phyloP scores from a whole-genome alignment of 1,140 invertebrate genomes.

The Harpegnathos saltator region DNA sequence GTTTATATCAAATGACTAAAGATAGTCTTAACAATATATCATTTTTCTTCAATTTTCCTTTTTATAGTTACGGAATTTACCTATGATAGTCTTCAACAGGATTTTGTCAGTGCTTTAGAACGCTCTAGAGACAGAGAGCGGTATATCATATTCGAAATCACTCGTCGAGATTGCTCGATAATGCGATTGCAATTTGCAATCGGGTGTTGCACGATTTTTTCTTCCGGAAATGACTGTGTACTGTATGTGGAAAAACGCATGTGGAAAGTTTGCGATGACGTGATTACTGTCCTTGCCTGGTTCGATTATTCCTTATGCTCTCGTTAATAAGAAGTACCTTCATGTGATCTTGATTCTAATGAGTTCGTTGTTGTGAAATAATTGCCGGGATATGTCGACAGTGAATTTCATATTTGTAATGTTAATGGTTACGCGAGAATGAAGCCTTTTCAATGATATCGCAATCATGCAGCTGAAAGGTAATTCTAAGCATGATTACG shows the following conservation, averaged over 20 bases:
- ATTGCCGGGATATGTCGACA: constrained; percentile 5
- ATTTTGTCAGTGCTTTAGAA: no score
- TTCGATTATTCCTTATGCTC: constrained; percentile 19
- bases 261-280: constrained; percentile 2
- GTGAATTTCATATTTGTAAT: not conserved
- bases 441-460: not conserved
- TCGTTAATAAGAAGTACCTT: not conserved
- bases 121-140: not conserved
- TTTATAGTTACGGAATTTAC: no score
- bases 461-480: not conserved
- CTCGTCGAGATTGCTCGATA: not conserved
- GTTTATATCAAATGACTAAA: no score
- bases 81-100: no score
- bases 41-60: no score
- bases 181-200: not conserved
- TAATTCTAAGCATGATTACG: not conserved
- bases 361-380: constrained; percentile 18
- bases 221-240: not conserved
- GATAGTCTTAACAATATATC: no score
- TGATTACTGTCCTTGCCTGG: constrained; percentile 22
- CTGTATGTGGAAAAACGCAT: constrained; percentile 24
- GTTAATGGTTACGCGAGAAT: not conserved
- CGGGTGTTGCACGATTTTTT: not conserved
- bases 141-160: no score
- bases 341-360: not conserved